Conservation (phyloP, 2,888 invertebrate genomes). For the Rhingia rostrata region DNA sequence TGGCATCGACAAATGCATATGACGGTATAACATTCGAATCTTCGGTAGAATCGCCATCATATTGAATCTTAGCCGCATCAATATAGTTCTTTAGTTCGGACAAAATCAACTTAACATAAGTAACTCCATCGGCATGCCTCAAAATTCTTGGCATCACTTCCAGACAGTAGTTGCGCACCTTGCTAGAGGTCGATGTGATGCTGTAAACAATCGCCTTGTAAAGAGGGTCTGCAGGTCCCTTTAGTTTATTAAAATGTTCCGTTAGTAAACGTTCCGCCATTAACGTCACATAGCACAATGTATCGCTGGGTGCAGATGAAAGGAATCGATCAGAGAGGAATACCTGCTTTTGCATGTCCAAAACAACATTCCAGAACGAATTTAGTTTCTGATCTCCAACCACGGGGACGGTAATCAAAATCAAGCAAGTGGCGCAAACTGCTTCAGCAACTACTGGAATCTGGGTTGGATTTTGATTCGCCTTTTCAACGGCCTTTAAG, state of each 20-base stretch:
- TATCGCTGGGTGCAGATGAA: slow-evolving; percentile 88
- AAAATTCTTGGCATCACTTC: slow-evolving; percentile 86
- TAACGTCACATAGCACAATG: slow-evolving; percentile 87
- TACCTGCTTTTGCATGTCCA: slow-evolving; percentile 90
- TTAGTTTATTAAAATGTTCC: slow-evolving; percentile 87
- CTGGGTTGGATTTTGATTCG: slow-evolving; percentile 89
- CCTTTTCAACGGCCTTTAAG: slow-evolving; percentile 89
- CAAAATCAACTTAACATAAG: slow-evolving; percentile 86
- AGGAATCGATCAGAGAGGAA: slow-evolving; percentile 93
- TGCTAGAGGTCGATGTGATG: slow-evolving; percentile 86
- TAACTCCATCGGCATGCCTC: slow-evolving; percentile 85
- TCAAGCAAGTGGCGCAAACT: slow-evolving; percentile 87
- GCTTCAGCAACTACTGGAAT: slow-evolving; percentile 88
- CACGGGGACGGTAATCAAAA: slow-evolving; percentile 86
- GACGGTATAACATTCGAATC: slow-evolving; percentile 78
- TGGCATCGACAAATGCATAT: slow-evolving; percentile 79
- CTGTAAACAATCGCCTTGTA: slow-evolving; percentile 89
- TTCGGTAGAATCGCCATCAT: slow-evolving; percentile 76
- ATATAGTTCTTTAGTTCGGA: slow-evolving; percentile 87
- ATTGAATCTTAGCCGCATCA: slow-evolving; percentile 85
- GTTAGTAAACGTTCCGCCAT: slow-evolving; percentile 89
- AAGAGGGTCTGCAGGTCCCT: slow-evolving; percentile 87
- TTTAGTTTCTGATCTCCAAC: slow-evolving; percentile 82
- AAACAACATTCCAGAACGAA: slow-evolving; percentile 88
- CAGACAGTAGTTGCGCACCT: slow-evolving; percentile 86